Base-by-base conservation (phyloP, 2,888 invertebrate species). In the Philereme vetulata region DNA sequence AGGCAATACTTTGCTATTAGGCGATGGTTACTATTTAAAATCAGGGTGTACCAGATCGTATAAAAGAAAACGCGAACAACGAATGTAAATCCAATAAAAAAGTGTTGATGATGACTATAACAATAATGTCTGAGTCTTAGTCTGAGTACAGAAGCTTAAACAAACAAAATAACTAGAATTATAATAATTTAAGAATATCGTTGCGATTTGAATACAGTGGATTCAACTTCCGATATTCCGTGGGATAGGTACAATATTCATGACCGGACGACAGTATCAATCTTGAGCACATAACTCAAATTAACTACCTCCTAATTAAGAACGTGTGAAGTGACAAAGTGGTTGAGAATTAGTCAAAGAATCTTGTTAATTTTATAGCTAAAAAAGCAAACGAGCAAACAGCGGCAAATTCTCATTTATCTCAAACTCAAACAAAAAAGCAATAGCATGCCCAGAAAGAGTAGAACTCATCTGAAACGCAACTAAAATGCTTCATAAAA, bases 291-390 rank as follows among this genome's bases (percentile, higher is more conserved):
- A 46, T 46, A 46, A 53, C 0, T 53, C 47, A 53, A 38, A 6
- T 40, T 32, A 51, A 54, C 35, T 42, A 50, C 54, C 42, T 45
- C 21, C 21, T 51, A 60, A 60, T 55, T 51, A 60, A 47, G 43
- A 56, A 60, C 55, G 60, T 56, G 55, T 51, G 54, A 60, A 59
- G 50, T 60, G 60, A 60, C 46, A 51, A 55, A 55, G 33, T 33
- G 42, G 43, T 51, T 47, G 40, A 38, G 35, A 60, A 49, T 46
- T 36, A 47, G 42, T 46, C 7, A 4, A 36, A 51, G 51, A 51
- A 55, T 46, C n/a, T 51, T 46, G 9, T 4, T 46, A 46, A 9
- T 46, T 46, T 33, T 46, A n/a, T 46, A 11, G 8, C 11, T 11
- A 7, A 5, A 44, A 7, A 44, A 21, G 7, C 42, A 1, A 42